A percentile compares a stretch with the other conserved stretches of the same genome.
These are phyloP conservation scores for Globia sparganii DNA, from an alignment of 2,888 invertebrate species.

Conservation along the genomic window DNA sequence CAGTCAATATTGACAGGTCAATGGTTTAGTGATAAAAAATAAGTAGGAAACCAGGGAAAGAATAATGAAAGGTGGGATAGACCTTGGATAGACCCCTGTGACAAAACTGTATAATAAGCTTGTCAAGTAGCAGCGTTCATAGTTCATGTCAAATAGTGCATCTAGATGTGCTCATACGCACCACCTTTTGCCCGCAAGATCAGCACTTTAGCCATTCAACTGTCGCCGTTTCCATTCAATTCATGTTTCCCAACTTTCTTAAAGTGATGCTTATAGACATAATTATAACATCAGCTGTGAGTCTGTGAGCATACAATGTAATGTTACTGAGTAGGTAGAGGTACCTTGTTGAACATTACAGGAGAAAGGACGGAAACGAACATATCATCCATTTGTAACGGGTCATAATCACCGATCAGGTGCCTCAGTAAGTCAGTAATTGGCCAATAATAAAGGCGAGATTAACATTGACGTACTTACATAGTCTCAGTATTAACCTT, in stretches of 20 bases:
- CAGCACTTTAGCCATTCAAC: not conserved
- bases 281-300: conserved; percentile 1
- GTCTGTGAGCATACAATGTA: conserved; percentile 35
- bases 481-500: not conserved
- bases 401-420: conserved; percentile 49
- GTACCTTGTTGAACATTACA: conserved; percentile 19
- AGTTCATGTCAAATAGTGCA: conserved; percentile 5
- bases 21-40: not conserved
- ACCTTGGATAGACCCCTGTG: not conserved
- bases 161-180: not conserved
- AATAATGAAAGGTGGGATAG: not conserved
- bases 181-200: not conserved
- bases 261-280: conserved; percentile 4
- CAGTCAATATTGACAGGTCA: not conserved
- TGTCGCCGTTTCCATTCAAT: not conserved
- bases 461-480: not conserved
- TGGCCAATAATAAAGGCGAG: conserved; percentile 8
- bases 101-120: not conserved
- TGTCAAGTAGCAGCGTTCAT: not conserved
- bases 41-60: not conserved
- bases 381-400: conserved; percentile 53
- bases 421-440: not conserved
- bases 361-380: conserved; percentile 50
- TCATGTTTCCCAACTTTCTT: conserved; percentile 5
- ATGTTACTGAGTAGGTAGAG: conserved; percentile 1